These are phyloP conservation scores for Rhea americana DNA, from an alignment of 2,113 vertebrate genomes.

Conservation along the genomic window DNA sequence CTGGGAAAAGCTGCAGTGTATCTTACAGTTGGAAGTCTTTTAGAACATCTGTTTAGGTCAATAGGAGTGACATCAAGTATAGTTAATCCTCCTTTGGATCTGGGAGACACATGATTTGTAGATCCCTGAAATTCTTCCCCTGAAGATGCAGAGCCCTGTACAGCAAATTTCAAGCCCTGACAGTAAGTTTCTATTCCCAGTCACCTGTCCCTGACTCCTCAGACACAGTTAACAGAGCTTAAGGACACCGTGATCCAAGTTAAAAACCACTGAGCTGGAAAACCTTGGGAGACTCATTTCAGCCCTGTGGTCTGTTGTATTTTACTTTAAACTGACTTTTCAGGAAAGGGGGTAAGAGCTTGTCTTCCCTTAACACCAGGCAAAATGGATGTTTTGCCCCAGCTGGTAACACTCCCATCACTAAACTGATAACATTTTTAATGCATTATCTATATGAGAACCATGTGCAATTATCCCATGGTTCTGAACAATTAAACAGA, in stretches of 20 bases:
- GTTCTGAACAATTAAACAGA: conserved; percentile 43
- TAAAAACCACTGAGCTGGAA: not conserved
- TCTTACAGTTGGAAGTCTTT: not conserved
- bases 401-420: conserved; percentile 28
- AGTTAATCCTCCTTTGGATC: not conserved
- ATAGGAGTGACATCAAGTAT: not conserved
- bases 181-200: not conserved
- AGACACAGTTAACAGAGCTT: not conserved
- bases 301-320: not conserved
- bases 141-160: not conserved
- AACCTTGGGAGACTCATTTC: not conserved
- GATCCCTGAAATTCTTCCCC: not conserved
- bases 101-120: not conserved
- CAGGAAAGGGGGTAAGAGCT: not conserved
- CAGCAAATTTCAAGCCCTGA: not conserved
- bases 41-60: conserved; percentile 12
- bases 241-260: not conserved
- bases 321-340: conserved; percentile 12
- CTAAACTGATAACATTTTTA: conserved; percentile 51
- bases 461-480: conserved; percentile 26
- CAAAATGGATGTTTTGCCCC: conserved; percentile 34
- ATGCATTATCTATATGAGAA: conserved; percentile 52
- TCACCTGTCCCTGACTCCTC: not conserved
- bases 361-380: not conserved
- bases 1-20: too few relatives aligned